Conservation (phyloP, 2,888 invertebrate species). For the Eulithis prunata region DNA sequence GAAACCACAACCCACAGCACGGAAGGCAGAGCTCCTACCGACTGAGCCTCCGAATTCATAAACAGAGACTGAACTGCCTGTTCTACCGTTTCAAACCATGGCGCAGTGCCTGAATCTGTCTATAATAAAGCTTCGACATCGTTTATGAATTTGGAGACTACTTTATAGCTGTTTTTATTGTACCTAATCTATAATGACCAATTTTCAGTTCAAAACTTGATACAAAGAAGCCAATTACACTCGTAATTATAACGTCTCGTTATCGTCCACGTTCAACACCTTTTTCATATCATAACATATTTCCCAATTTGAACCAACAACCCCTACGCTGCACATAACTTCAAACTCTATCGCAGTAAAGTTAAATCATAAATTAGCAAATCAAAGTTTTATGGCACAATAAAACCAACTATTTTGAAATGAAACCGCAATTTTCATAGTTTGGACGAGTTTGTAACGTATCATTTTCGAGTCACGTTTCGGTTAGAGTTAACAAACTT, state of each 20-base stretch:
- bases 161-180: no score
- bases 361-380: constrained; percentile 5
- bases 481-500: constrained; percentile 42
- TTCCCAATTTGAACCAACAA: constrained; percentile 26
- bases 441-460: constrained; percentile 51
- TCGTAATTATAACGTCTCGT: constrained; percentile 27
- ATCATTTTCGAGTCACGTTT: constrained; percentile 55
- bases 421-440: constrained; percentile 49
- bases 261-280: constrained; percentile 41
- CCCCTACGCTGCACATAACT: constrained; percentile 7
- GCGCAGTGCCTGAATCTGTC: no score
- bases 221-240: constrained; percentile 21
- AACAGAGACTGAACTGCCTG: no score
- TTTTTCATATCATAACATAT: constrained; percentile 31
- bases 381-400: constrained; percentile 23
- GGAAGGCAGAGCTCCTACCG: no score
- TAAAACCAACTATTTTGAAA: constrained; percentile 45
- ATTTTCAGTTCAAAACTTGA: neutral
- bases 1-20: no score
- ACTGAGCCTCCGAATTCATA: no score
- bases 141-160: no score
- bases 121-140: no score
- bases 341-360: constrained; percentile 9
- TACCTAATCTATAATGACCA: neutral
- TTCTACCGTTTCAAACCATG: no score